Evolutionary conservation across 2,797 vertebrate genomes (phyloP), one percentile per base, ranked within the genome.

Genomic region (Urophycis tenuis): DNA sequence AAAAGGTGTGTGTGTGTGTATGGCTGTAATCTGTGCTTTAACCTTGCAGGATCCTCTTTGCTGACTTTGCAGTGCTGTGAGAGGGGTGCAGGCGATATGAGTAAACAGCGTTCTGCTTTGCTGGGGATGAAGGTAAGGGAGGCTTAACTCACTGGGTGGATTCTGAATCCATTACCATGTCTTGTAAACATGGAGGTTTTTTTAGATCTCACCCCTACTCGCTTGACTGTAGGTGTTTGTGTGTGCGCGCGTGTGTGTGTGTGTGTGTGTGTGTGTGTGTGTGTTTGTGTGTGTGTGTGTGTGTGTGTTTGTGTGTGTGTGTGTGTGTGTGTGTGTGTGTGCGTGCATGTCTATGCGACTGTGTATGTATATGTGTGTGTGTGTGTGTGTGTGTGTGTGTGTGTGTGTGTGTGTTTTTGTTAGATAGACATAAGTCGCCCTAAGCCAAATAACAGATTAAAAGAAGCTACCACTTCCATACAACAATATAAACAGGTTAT

Each of bases 21-120:
- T 82, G 84, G 78, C 71, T 80, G 74, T 85, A 88, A 89, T 88
- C 85, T 86, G 73, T 85, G 81, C 75, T 77, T 81, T 85, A 89
- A 88, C 87, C 84, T 88, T 87, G 83, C 73, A 82, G 79, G 88
- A 86, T 87, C 82, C 84, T 82, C 77, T 80, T 82, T 80, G 78
- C 81, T 81, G 81, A 78, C 76, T 75, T 75, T 75, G 85, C 84
- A 86, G 75, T 80, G 80, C 78, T 79, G 32, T 71, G 78, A 87
- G 82, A n/a, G n/a, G n/a, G 82, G 81, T 82, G 81, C 76, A 74
- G 85, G 78, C 83, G 85, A 79, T 74, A 73, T 67, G 75, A 64
- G 53, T 25, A n/a, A 60, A 25, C 53, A 60, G n/a, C 8, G n/a
- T 60, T 60, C 22, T 60, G 53, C 53, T 25, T 5, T 19, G 45